These are phyloP conservation scores for Kryphioiulus occultus DNA, from an alignment of 2,888 invertebrate genomes.

Conservation along the genomic window DNA sequence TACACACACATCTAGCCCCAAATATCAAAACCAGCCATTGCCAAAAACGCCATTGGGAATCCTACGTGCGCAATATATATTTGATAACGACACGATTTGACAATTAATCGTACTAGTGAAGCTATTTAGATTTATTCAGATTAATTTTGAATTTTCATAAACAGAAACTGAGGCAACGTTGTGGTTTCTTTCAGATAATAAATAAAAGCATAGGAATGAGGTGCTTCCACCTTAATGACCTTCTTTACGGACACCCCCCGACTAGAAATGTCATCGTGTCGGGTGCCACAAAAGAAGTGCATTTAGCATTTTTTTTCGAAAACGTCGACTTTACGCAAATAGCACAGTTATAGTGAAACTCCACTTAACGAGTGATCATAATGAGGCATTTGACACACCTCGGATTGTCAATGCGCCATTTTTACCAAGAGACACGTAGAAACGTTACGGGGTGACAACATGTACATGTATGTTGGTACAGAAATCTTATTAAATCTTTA, in stretches of 20 bases:
- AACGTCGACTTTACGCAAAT: neutral
- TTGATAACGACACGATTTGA: neutral
- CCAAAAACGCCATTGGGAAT: neutral
- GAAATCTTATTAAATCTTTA: too few species aligned
- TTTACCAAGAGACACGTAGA: neutral
- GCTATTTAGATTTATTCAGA: too few species aligned
- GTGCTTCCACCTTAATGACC: too few species aligned
- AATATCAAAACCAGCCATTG: neutral
- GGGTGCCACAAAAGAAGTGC: neutral
- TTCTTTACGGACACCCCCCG: too few species aligned
- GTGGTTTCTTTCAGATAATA: too few species aligned
- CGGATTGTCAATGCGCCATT: constrained; percentile 1
- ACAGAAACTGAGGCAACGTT: too few species aligned
- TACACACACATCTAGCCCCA: neutral
- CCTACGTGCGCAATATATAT: neutral
- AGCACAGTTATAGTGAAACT: neutral
- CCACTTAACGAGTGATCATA: neutral
- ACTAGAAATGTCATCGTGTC: too few species aligned
- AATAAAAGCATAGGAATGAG: too few species aligned
- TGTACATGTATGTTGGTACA: neutral
- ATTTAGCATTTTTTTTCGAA: neutral
- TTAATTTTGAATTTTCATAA: too few species aligned
- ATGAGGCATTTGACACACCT: neutral
- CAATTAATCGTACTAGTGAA: neutral
- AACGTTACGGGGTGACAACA: neutral